These are phyloP conservation scores for Tylochromis polylepis DNA, from an alignment of 2,113 vertebrate species.

Conservation along the genomic window DNA sequence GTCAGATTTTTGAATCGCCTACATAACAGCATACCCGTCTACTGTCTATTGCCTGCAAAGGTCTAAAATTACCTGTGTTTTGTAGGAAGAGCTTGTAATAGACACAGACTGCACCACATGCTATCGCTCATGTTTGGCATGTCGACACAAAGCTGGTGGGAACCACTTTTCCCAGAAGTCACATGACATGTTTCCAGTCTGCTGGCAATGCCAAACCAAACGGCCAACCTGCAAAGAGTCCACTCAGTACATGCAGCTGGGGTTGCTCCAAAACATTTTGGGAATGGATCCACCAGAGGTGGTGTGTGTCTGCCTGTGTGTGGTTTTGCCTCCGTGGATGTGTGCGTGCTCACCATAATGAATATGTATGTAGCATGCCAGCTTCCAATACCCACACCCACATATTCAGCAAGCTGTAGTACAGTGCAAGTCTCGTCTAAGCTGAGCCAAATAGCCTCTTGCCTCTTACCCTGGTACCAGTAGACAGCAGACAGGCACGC, in stretches of 20 bases:
- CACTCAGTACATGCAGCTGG: conserved; percentile 64
- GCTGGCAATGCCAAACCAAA: conserved; percentile 67
- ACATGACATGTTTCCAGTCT: conserved; percentile 64
- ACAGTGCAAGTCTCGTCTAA: neutral
- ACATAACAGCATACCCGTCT: neutral
- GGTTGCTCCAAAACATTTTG: conserved; percentile 58
- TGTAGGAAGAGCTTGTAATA: neutral
- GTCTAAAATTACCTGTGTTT: neutral
- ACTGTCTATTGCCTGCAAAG: neutral
- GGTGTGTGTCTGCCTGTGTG: conserved; percentile 18
- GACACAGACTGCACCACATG: neutral
- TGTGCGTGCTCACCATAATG: conserved; percentile 29
- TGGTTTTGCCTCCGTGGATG: conserved; percentile 14
- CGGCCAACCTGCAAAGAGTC: conserved; percentile 55
- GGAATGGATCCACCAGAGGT: conserved; percentile 55
- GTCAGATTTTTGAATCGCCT: neutral
- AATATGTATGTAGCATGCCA: conserved; percentile 45
- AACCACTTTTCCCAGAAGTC: conserved; percentile 65
- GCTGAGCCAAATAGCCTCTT: conserved; percentile 55
- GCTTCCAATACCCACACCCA: conserved; percentile 48
- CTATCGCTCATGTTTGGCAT: conserved; percentile 39
- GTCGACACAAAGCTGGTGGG: conserved; percentile 48
- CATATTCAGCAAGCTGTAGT: conserved; percentile 36
- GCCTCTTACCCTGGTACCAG: conserved; percentile 8
- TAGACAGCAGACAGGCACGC: conserved; percentile 46